Conservation (phyloP, 2,113 vertebrate species). For the Mesitornis unicolor region DNA sequence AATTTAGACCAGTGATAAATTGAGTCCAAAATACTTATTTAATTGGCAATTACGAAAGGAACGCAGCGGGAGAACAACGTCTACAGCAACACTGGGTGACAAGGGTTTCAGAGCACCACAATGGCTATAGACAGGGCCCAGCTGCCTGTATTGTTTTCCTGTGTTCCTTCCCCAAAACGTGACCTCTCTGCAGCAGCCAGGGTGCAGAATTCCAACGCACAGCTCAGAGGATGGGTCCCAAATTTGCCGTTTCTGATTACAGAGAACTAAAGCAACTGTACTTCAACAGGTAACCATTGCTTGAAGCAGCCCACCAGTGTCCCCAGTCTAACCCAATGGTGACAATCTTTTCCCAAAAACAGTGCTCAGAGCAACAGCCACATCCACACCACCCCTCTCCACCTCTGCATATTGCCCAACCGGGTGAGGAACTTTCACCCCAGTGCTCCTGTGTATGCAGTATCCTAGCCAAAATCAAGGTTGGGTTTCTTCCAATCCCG, state of each 20-base stretch:
- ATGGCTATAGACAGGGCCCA: neutral
- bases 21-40: neutral
- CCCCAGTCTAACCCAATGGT: neutral
- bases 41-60: conserved; percentile 13
- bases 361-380: neutral
- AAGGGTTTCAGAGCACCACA: neutral
- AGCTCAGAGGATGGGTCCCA: neutral
- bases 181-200: neutral
- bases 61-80: neutral
- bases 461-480: neutral
- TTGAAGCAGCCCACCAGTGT: neutral
- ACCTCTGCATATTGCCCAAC: neutral
- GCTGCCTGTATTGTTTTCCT: neutral
- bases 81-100: neutral
- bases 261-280: neutral
- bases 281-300: neutral
- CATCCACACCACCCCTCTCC: neutral
- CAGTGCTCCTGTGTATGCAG: neutral
- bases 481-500: neutral
- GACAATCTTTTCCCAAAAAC: neutral
- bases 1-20: conserved; percentile 13
- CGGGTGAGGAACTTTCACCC: neutral
- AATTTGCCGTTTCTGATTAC: neutral
- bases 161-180: neutral
- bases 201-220: neutral